Percentiles rank a stretch among this genome's conserved stretches.
Conservation (phyloP, 2,888 invertebrate genomes). For the Drosophila tripunctata region DNA sequence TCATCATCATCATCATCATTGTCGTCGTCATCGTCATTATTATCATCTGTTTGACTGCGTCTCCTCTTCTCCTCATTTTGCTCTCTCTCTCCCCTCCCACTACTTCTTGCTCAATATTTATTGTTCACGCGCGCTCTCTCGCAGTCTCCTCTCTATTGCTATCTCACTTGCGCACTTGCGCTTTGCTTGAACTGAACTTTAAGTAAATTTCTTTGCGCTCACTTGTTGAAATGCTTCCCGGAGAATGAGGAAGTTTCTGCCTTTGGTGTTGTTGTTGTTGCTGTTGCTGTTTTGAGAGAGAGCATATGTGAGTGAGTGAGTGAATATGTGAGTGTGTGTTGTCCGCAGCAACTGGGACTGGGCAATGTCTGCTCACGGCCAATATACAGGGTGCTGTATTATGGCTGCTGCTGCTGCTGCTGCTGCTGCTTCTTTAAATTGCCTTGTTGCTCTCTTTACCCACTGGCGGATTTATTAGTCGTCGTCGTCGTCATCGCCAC, state of each 20-base stretch:
- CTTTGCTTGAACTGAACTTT: slow-evolving; percentile 32
- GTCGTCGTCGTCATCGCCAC: slow-evolving; percentile 48
- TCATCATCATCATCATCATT: slow-evolving; percentile 39
- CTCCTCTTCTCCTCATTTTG: slow-evolving; percentile 51
- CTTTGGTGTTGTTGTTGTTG: no score
- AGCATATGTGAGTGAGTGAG: background rate
- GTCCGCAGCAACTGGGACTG: slow-evolving; percentile 39
- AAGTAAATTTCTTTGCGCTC: slow-evolving; percentile 66
- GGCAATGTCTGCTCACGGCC: slow-evolving; percentile 51
- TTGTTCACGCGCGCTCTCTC: slow-evolving; percentile 51
- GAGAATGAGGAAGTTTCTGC: slow-evolving; percentile 77
- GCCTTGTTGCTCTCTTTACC: slow-evolving; percentile 79
- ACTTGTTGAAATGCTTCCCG: slow-evolving; percentile 77
- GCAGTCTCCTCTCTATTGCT: slow-evolving; percentile 33
- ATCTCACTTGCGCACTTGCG: slow-evolving; percentile 39
- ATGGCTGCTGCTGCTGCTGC: background rate
- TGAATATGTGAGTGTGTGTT: slow-evolving; percentile 15
- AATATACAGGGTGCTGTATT: slow-evolving; percentile 59
- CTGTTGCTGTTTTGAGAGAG: slow-evolving; percentile 26
- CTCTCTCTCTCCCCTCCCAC: no score
- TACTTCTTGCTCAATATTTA: slow-evolving; percentile 57
- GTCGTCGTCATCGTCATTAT: slow-evolving; percentile 44
- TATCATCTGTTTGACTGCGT: slow-evolving; percentile 42
- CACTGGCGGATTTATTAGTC: slow-evolving; percentile 81
- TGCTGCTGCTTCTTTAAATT: slow-evolving; percentile 54